These are phyloP conservation scores for Melanotaenia duboulayi DNA, from an alignment of 2,113 vertebrate species.

Conservation along the genomic window DNA sequence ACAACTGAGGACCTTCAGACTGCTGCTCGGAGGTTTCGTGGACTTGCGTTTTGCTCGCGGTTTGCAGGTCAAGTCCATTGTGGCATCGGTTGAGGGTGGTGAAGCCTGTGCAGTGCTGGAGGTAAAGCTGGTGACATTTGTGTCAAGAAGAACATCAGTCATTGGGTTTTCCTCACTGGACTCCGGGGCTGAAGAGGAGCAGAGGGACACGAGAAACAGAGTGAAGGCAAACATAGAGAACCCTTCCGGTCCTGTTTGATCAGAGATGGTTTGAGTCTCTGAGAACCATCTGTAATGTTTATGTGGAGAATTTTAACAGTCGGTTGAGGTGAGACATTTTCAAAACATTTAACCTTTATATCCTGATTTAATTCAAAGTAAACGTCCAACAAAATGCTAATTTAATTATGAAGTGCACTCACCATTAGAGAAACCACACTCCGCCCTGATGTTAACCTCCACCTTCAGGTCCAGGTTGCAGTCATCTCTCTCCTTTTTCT, in stretches of 20 bases:
- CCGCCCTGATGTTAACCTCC: constrained; percentile 72
- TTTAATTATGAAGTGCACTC: constrained; percentile 5
- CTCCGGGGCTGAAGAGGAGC: constrained; percentile 43
- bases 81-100: constrained; percentile 29
- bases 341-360: too few relatives aligned
- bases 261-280: too few relatives aligned
- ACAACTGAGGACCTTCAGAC: not conserved
- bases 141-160: constrained; percentile 23
- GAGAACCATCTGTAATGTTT: too few relatives aligned
- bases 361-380: too few relatives aligned
- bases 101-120: constrained; percentile 20
- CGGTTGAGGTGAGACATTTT: too few relatives aligned
- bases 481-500: constrained; percentile 56
- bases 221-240: not conserved
- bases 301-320: too few relatives aligned
- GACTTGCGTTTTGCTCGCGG: constrained; percentile 50
- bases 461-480: constrained; percentile 77
- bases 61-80: constrained; percentile 61
- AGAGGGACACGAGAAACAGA: not conserved
- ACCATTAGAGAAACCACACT: constrained; percentile 61
- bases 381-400: not conserved
- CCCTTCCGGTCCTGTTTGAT: too few relatives aligned
- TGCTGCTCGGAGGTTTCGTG: constrained; percentile 19
- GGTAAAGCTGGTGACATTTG: constrained; percentile 8
- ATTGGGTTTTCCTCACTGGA: constrained; percentile 32